phyloP scores from a whole-genome alignment of 30 jellyfish, hydroid and myxozoan genomes.

The Cassiopea andromeda region DNA sequence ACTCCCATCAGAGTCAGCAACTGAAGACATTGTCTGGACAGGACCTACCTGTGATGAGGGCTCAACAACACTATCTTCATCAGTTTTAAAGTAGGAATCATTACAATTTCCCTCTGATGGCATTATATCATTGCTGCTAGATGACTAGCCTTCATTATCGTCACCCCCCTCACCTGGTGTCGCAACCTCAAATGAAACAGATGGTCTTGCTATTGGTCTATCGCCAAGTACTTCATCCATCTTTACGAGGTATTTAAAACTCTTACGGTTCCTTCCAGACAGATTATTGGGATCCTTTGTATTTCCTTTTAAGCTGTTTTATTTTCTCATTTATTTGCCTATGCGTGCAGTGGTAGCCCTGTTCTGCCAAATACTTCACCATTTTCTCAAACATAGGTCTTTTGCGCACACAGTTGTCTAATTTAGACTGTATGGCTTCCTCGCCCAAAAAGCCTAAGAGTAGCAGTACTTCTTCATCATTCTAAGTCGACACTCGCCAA shows the following conservation, averaged over 20 bases:
- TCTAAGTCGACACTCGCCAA: too few relatives aligned
- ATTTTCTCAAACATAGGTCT: background rate
- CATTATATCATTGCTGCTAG: background rate
- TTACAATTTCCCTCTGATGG: background rate
- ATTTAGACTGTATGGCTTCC: background rate
- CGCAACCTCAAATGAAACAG: constrained; percentile 6
- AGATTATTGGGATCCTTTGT: constrained; percentile 33
- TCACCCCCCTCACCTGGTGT: background rate
- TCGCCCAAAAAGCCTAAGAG: background rate
- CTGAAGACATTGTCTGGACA: background rate
- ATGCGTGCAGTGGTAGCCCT: constrained; percentile 10
- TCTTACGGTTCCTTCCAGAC: constrained; percentile 27
- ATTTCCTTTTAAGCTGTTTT: constrained; percentile 28
- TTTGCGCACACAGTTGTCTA: background rate
- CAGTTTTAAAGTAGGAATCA: background rate
- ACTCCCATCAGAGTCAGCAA: background rate
- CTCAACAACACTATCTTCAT: background rate
- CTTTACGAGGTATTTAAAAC: constrained; percentile 17
- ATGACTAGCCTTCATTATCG: background rate
- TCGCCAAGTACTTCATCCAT: constrained; percentile 35
- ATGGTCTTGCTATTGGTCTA: constrained; percentile 52
- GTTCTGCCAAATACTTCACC: constrained; percentile 12
- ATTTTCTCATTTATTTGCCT: constrained; percentile 24
- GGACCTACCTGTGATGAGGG: background rate
- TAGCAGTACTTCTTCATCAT: constrained; percentile 2